These are phyloP conservation scores for Xanthia icteritia DNA, from an alignment of 2,888 invertebrate genomes.

Conservation along the genomic window DNA sequence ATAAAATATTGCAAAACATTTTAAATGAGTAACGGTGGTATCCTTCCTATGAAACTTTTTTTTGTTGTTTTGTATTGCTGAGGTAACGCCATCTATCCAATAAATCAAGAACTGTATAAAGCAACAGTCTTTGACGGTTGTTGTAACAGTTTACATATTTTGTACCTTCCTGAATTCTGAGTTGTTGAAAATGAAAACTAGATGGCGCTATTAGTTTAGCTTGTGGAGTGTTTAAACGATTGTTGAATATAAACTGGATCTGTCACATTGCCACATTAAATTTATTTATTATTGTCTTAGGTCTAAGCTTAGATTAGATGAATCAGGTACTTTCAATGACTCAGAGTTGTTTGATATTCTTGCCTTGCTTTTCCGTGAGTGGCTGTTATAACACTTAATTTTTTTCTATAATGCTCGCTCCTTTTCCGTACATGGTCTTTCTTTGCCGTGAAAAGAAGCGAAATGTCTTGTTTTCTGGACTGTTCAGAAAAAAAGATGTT, in stretches of 20 bases:
- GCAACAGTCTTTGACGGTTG: background rate
- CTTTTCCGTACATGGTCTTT: background rate
- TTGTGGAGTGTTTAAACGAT: background rate
- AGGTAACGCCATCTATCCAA: slow-evolving; percentile 40
- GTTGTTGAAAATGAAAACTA: slow-evolving; percentile 6
- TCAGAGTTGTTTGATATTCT: slow-evolving; percentile 14
- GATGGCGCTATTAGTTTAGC: slow-evolving; percentile 44
- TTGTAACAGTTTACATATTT: background rate
- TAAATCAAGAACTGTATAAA: slow-evolving; percentile 3
- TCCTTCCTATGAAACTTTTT: background rate
- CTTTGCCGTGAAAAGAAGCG: too few relatives aligned
- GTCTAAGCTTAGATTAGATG: background rate
- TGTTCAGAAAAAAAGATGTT: too few relatives aligned
- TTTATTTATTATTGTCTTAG: background rate
- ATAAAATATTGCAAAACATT: too few relatives aligned
- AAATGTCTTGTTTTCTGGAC: too few relatives aligned
- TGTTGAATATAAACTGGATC: background rate
- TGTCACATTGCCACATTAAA: background rate
- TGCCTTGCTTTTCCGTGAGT: background rate
- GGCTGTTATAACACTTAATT: too few relatives aligned
- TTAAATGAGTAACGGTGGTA: too few relatives aligned
- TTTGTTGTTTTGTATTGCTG: background rate
- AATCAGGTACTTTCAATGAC: slow-evolving; percentile 8
- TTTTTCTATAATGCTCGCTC: background rate
- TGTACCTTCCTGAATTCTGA: background rate